Conservation (phyloP, 2,888 invertebrate species). For the Acanthopleura granulata region DNA sequence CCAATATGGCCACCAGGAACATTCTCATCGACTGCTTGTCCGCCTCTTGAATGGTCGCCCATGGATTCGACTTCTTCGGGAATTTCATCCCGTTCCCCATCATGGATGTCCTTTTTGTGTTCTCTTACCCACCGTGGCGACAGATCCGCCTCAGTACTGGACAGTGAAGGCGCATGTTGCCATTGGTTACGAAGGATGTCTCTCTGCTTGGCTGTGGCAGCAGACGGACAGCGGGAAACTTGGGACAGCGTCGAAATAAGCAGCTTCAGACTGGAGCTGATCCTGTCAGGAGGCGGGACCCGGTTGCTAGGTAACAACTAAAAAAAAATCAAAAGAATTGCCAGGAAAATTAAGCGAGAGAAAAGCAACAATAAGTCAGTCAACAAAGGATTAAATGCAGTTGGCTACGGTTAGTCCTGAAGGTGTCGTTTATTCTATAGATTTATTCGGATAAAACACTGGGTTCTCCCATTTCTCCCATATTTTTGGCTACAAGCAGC, state of each 20-base stretch:
- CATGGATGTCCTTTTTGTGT: background rate
- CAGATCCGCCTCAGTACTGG: background rate
- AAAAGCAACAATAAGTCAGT: no score
- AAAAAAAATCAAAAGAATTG: constrained; percentile 20
- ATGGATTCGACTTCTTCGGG: background rate
- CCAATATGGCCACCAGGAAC: background rate
- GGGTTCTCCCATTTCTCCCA: no score
- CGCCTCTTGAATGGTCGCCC: background rate
- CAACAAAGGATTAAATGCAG: no score
- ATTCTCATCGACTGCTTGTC: background rate
- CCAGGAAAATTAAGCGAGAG: background rate
- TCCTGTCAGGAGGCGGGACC: constrained; percentile 54
- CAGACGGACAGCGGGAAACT: background rate
- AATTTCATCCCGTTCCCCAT: background rate
- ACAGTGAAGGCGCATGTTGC: background rate
- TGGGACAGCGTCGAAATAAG: background rate
- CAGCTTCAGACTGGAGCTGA: constrained; percentile 47
- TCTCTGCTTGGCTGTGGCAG: background rate
- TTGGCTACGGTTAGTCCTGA: no score
- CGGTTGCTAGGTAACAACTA: constrained; percentile 62
- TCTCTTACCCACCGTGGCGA: background rate
- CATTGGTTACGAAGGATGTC: background rate
- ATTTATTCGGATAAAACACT: no score
- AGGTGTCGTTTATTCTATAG: no score
- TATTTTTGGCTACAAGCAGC: no score